These are phyloP conservation scores for Oreochromis niloticus DNA, from an alignment of 2,113 vertebrate species.

Conservation along the genomic window DNA sequence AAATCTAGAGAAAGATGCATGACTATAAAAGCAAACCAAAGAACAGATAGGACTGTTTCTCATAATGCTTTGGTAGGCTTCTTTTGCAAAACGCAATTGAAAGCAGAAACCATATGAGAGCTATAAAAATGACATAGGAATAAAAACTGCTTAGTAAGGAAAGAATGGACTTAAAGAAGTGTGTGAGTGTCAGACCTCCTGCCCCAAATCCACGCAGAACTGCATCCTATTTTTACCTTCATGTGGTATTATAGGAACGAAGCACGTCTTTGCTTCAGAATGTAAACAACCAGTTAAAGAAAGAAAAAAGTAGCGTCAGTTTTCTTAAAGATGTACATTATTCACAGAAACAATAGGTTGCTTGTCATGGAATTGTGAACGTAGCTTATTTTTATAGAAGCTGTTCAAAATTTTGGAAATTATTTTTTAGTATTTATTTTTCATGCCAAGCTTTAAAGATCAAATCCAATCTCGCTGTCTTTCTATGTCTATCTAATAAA, in stretches of 20 bases:
- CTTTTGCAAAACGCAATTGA: background rate
- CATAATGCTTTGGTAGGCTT: background rate
- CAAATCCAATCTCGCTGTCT: background rate
- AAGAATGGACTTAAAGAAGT: background rate
- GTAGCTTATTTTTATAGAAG: background rate
- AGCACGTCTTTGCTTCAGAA: accelerated
- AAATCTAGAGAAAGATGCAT: background rate
- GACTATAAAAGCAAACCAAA: background rate
- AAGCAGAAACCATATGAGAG: background rate
- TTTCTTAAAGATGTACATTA: background rate
- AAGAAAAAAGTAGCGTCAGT: background rate
- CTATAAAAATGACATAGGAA: background rate
- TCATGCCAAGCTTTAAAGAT: background rate
- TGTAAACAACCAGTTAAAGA: background rate
- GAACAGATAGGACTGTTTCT: background rate
- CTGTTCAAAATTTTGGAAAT: background rate
- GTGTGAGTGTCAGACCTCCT: background rate
- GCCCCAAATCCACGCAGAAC: background rate
- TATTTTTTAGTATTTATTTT: background rate
- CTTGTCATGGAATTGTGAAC: background rate
- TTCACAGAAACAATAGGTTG: background rate
- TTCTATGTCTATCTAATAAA: background rate
- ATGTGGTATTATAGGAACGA: background rate
- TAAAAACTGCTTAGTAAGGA: background rate
- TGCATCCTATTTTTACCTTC: background rate